A percentile compares a stretch with the other conserved stretches of the same genome.
Evolutionary conservation across 1,140 invertebrate genomes (phyloP).

Genomic region (Helicoverpa zea): DNA sequence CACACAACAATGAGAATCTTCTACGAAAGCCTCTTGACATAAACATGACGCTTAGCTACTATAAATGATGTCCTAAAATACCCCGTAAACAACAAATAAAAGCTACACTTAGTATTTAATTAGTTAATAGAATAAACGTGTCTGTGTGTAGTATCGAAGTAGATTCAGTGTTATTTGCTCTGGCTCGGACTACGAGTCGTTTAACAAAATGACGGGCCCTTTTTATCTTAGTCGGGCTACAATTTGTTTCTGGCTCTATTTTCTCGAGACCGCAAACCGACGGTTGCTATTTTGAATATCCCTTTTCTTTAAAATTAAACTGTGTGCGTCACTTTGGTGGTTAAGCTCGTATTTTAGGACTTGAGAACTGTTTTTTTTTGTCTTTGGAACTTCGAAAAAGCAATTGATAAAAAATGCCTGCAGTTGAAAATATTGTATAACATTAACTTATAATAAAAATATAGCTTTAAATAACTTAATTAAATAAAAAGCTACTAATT

Average conservation of each 20-base stretch:
- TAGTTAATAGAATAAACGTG: slow-evolving; percentile 22
- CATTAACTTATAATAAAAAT: too few species aligned
- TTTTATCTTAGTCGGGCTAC: slow-evolving; percentile 72
- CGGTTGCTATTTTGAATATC: slow-evolving; percentile 77
- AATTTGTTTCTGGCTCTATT: slow-evolving; percentile 78
- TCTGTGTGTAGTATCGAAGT: slow-evolving; percentile 42
- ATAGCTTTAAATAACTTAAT: too few species aligned
- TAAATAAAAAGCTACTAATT: too few species aligned
- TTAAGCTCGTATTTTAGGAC: slow-evolving; percentile 42
- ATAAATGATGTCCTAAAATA: too few species aligned
- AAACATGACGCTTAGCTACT: too few species aligned
- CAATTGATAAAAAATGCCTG: neutral
- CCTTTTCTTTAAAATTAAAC: slow-evolving; percentile 74
- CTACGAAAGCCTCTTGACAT: too few species aligned
- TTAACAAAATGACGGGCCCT: slow-evolving; percentile 73
- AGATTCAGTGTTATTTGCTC: slow-evolving; percentile 60
- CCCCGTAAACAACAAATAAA: too few species aligned
- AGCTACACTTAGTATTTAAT: slow-evolving; percentile 9
- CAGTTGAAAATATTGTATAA: neutral
- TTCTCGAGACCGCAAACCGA: slow-evolving; percentile 75
- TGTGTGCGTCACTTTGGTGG: slow-evolving; percentile 58
- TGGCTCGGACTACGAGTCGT: slow-evolving; percentile 62
- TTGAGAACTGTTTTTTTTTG: slow-evolving; percentile 19
- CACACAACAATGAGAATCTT: too few species aligned
- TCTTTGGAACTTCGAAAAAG: neutral